Evolutionary conservation across 2,113 vertebrate species (phyloP).

Genomic region (Malurus elegans): DNA sequence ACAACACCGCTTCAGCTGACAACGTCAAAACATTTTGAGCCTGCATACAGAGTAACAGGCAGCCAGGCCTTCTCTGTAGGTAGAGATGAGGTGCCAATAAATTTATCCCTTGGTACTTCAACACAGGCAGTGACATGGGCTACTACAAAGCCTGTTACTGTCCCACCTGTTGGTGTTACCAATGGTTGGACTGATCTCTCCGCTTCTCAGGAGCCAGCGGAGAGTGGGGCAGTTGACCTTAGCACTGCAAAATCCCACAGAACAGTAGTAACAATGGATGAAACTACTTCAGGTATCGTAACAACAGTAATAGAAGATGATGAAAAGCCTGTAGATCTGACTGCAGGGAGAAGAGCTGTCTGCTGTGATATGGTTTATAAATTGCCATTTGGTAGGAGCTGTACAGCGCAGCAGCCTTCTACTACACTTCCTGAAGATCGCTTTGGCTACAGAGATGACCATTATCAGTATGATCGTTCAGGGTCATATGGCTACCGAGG

Average conservation of each 20-base stretch:
- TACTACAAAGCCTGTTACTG: conserved; percentile 72
- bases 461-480: conserved; percentile 83
- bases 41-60: conserved; percentile 74
- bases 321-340: conserved; percentile 92
- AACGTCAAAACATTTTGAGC: conserved; percentile 82
- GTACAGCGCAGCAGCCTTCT: conserved; percentile 85
- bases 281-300: conserved; percentile 78
- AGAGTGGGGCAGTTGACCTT: conserved; percentile 87
- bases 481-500: conserved; percentile 80
- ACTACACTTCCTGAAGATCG: conserved; percentile 87
- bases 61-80: conserved; percentile 61
- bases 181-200: conserved; percentile 75
- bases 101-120: conserved; percentile 84
- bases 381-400: conserved; percentile 92
- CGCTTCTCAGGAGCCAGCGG: conserved; percentile 59
- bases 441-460: conserved; percentile 87
- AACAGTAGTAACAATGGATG: conserved; percentile 86
- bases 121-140: conserved; percentile 62
- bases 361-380: conserved; percentile 97
- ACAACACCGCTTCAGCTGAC: conserved; percentile 85
- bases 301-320: conserved; percentile 92
- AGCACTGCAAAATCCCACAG: conserved; percentile 88
- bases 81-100: conserved; percentile 88
- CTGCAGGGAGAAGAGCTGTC: conserved; percentile 88
- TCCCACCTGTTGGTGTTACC: conserved; percentile 70